These are phyloP conservation scores for Neuroscelio doddi DNA, from an alignment of 2,888 invertebrate genomes.

Conservation along the genomic window DNA sequence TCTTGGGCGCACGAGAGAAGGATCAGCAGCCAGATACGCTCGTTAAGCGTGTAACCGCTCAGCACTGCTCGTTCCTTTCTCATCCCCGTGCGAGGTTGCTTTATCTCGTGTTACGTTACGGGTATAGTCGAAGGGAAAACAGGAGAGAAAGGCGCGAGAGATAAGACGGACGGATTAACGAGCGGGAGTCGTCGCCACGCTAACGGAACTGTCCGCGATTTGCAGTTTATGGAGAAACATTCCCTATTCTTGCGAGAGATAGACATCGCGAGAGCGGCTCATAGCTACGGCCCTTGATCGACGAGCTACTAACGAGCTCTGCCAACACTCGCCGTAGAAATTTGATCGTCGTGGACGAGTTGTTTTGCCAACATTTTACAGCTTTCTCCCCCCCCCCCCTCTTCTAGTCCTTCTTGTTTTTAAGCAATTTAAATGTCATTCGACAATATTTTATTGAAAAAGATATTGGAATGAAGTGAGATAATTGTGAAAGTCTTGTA, in stretches of 20 bases:
- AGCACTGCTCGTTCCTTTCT: constrained; percentile 23
- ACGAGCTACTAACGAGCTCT: constrained; percentile 43
- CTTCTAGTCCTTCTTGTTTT: too few species aligned
- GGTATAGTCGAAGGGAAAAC: constrained; percentile 29
- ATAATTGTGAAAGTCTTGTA: too few species aligned
- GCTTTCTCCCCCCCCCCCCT: too few species aligned
- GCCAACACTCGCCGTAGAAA: constrained; percentile 17
- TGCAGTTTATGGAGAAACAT: constrained; percentile 17
- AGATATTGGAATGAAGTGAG: too few species aligned
- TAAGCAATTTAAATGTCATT: too few species aligned
- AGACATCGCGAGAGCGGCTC: constrained; percentile 22
- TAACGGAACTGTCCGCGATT: constrained; percentile 45
- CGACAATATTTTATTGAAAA: too few species aligned
- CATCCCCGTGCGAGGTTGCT: constrained; percentile 16
- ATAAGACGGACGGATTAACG: constrained; percentile 45
- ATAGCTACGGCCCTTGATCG: constrained; percentile 35
- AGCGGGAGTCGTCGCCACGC: constrained; percentile 33
- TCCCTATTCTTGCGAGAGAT: constrained; percentile 23
- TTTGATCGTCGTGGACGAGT: constrained; percentile 21
- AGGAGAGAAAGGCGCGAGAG: constrained; percentile 33
- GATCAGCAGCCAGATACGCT: constrained; percentile 27
- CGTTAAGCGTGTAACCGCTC: constrained; percentile 42
- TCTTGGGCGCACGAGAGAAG: constrained; percentile 23
- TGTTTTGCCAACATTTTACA: too few species aligned
- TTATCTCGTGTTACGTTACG: constrained; percentile 25